These are phyloP conservation scores for zebrafish (Danio rerio) DNA, from an alignment of 2,113 vertebrate species.

Conservation along the genomic window GRCz12tu NC_133183.1:44473001-44473500, in stretches of 20 bases:
- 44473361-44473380: background rate
- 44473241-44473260: background rate
- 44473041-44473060: conserved; percentile 38
- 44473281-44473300: conserved; percentile 18
- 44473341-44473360: conserved; percentile 55
- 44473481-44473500: conserved; percentile 61
- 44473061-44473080: conserved; percentile 6
- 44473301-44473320: conserved; percentile 55
- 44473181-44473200: conserved; percentile 7
- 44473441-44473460: conserved; percentile 45
- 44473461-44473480: conserved; percentile 42
- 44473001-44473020: conserved; percentile 39
- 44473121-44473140: conserved; percentile 35
- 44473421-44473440: conserved; percentile 36
- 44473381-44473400: background rate
- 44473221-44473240: conserved; percentile 14
- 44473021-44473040: conserved; percentile 43
- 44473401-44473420: background rate
- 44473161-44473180: background rate
- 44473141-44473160: background rate
- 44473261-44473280: background rate
- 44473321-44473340: conserved; percentile 64
- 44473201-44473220: background rate
- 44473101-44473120: background rate
- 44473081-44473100: conserved; percentile 36